phyloP scores from a whole-genome alignment of 1,140 invertebrate genomes.

The Drosophila arizonae region DNA sequence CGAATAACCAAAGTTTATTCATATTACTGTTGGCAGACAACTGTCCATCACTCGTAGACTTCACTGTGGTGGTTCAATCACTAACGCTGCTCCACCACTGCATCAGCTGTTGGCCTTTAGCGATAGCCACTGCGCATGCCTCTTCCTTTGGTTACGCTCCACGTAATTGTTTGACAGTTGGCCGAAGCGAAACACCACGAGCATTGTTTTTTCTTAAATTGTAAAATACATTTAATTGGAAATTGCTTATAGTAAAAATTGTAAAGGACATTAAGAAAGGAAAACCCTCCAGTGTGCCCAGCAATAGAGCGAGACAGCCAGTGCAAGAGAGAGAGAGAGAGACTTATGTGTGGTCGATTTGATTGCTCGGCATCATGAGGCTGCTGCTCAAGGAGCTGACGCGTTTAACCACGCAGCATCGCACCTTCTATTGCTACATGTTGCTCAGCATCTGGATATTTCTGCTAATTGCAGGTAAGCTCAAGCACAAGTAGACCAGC shows the following conservation, averaged over 20 bases:
- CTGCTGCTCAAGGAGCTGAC: slow-evolving; percentile 85
- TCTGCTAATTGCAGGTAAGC: slow-evolving; percentile 87
- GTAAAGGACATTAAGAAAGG: neutral
- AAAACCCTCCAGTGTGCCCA: slow-evolving; percentile 59
- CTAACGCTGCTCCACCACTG: neutral
- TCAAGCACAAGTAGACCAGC: neutral
- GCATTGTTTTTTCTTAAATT: neutral
- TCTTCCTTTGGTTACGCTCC: slow-evolving; percentile 50
- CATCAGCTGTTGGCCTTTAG: neutral
- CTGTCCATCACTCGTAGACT: no score
- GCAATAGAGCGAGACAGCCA: no score
- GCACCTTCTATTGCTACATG: slow-evolving; percentile 90
- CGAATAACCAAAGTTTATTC: no score
- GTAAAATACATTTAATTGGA: no score
- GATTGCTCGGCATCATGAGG: slow-evolving; percentile 44
- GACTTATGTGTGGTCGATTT: slow-evolving; percentile 20
- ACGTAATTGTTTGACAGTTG: slow-evolving; percentile 61
- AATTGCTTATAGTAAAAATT: no score
- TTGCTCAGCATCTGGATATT: slow-evolving; percentile 91
- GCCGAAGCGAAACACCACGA: slow-evolving; percentile 9
- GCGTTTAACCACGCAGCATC: slow-evolving; percentile 88
- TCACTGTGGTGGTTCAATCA: no score
- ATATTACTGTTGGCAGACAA: no score
- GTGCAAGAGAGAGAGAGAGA: no score
- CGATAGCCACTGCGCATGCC: slow-evolving; percentile 56